Base-by-base conservation (phyloP, 30 jellyfish, hydroid and myxozoan genomes). In the Chrysaora quinquecirrha region DNA sequence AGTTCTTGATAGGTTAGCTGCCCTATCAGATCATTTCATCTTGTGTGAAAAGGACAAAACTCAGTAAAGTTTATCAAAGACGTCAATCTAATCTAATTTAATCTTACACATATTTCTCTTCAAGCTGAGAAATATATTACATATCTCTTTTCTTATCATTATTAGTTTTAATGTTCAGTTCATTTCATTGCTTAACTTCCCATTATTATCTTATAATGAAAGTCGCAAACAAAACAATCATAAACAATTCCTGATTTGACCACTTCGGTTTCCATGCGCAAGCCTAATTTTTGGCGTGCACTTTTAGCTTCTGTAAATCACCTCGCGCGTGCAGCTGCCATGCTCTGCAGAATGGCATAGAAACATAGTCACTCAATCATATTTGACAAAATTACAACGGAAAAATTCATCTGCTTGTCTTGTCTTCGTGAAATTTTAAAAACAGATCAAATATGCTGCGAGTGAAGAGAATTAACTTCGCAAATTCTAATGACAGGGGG, bases 241-340 rank as follows among this genome's bases (percentile, higher is more conserved):
- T 43, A 43, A 43, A 43, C 16, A 43, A 43, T 43, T 43, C 58
- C 58, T 43, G 58, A 43, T 43, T 43, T 43, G 58, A 43, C 58
- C 58, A 43, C 58, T 16, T 43, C 58, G 58, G 58, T 43, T 43
- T 43, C 9, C 58, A 43, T 43, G 58, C n/a, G n/a, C n/a, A n/a
- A n/a, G n/a, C 58, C 58, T 43, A 43, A 43, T 43, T 43, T 43
- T 43, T 43, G 58, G 58, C 58, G 58, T 43, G 58, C 58, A 43
- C 58, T 43, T 43, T 43, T 43, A 43, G 58, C 58, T 43, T 43
- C 58, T 43, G 58, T 43, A 6, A 43, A 43, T 43, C 58, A 43
- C 58, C 58, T 43, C 58, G 58, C 58, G 58, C 58, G 9, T 43
- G 58, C 58, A 43, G 58, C n/a, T n/a, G n/a, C n/a, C n/a, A n/a